Evolutionary conservation across 2,113 vertebrate species (phyloP).

Genomic region (Phyllopteryx taeniolatus): DNA sequence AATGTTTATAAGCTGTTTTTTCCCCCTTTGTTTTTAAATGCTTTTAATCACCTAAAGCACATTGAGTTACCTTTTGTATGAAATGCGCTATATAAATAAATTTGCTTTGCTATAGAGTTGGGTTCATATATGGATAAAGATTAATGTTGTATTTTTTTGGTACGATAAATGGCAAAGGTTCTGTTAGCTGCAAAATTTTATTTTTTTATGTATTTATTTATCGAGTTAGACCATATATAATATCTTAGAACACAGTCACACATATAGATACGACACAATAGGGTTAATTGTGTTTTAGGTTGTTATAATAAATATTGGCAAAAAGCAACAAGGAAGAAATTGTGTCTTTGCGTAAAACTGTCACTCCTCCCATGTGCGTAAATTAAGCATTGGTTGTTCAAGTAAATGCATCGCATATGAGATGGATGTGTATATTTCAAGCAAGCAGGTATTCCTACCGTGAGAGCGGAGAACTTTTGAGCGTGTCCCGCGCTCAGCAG

Average conservation of each 20-base stretch:
- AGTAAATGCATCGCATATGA: neutral
- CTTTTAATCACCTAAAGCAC: no score
- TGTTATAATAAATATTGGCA: neutral
- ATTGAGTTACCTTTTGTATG: no score
- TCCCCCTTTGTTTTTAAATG: no score
- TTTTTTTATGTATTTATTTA: no score
- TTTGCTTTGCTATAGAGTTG: neutral
- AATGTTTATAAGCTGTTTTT: no score
- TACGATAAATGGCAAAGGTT: no score
- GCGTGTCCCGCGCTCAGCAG: slow-evolving; percentile 67
- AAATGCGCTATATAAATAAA: no score
- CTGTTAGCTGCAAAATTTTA: no score
- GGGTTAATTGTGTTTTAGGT: neutral
- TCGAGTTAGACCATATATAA: no score
- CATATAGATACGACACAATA: neutral
- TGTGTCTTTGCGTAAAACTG: neutral
- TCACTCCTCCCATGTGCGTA: neutral
- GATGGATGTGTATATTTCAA: neutral
- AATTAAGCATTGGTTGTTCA: neutral
- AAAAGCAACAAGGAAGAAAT: neutral
- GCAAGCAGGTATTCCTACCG: slow-evolving; percentile 61
- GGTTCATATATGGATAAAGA: neutral
- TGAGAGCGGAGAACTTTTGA: slow-evolving; percentile 78
- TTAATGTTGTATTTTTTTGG: neutral
- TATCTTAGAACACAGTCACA: neutral